Conservation (phyloP, 2,797 vertebrate genomes). For the Delichon dasypus region DNA sequence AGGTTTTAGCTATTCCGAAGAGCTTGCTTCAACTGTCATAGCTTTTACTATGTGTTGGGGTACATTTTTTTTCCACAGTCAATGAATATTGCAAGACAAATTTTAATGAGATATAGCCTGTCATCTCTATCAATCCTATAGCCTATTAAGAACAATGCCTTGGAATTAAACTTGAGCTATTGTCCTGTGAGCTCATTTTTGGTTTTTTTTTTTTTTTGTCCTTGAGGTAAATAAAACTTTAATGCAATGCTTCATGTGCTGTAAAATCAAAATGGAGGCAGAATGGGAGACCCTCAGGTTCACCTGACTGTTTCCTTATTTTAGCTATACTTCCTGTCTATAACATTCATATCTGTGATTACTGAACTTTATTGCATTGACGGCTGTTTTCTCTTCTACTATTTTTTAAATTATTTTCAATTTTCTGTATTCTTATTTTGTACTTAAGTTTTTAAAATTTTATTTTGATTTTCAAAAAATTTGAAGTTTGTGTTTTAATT, state of each 20-base stretch:
- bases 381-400: not conserved
- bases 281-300: not conserved
- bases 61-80: not conserved
- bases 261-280: not conserved
- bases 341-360: not conserved
- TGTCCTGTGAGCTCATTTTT: not conserved
- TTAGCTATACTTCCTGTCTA: not conserved
- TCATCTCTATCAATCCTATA: not conserved
- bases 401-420: not conserved
- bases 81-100: not conserved
- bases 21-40: not conserved
- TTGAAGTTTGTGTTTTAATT: not conserved
- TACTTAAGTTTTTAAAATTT: not conserved
- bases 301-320: not conserved
- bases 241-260: not conserved
- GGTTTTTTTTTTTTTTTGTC: not conserved
- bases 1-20: not conserved
- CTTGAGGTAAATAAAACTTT: not conserved
- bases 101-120: not conserved
- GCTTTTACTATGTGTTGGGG: not conserved
- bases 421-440: not conserved
- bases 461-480: not conserved
- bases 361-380: not conserved
- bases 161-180: not conserved
- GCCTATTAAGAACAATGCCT: not conserved